phyloP scores from a whole-genome alignment of 2,113 vertebrate genomes.

The Rana temporaria region DNA sequence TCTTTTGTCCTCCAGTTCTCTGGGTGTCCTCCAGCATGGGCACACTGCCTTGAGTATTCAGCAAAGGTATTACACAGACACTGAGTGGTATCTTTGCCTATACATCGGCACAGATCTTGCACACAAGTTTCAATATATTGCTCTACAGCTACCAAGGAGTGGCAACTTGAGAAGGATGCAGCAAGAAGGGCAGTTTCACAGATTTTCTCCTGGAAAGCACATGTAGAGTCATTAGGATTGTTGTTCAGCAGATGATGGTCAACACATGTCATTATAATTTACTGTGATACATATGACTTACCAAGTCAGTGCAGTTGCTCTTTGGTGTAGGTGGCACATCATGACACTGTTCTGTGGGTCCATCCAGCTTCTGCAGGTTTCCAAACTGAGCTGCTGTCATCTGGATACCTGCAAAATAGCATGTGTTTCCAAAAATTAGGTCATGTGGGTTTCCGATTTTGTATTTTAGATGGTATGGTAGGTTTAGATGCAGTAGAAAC shows the following conservation, averaged over 20 bases:
- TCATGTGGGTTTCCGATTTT: too few relatives aligned
- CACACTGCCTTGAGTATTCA: conserved; percentile 80
- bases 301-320: conserved; percentile 65
- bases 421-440: not conserved
- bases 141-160: conserved; percentile 62
- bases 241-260: too few relatives aligned
- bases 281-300: not conserved
- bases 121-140: conserved; percentile 68
- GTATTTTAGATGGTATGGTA: too few relatives aligned
- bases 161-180: conserved; percentile 69
- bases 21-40: conserved; percentile 76
- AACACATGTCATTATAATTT: not conserved
- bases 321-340: conserved; percentile 63
- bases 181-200: conserved; percentile 64
- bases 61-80: conserved; percentile 75
- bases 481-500: too few relatives aligned
- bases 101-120: conserved; percentile 73
- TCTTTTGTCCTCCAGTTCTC: conserved; percentile 72
- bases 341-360: conserved; percentile 80
- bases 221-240: not conserved
- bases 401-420: conserved; percentile 57
- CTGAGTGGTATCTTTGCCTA: not conserved
- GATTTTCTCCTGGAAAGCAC: conserved; percentile 24
- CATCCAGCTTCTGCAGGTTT: conserved; percentile 80
- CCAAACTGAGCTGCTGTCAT: conserved; percentile 77